These are phyloP conservation scores for Diarsia rubi DNA, from an alignment of 2,888 invertebrate genomes.

Conservation along the genomic window DNA sequence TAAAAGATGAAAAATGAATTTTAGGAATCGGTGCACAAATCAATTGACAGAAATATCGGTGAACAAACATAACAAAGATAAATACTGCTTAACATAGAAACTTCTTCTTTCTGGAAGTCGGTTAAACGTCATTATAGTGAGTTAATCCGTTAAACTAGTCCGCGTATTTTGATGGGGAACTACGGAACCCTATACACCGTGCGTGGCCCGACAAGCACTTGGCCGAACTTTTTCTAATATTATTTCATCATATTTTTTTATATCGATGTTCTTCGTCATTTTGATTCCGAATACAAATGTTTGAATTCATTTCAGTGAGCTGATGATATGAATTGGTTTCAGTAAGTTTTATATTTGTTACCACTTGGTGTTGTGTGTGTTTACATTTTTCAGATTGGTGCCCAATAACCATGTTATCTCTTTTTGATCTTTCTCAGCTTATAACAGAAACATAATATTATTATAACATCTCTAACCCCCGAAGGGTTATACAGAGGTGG, in stretches of 20 bases:
- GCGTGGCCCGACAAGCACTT: too few species aligned
- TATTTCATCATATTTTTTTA: conserved; percentile 2
- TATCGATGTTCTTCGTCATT: conserved; percentile 15
- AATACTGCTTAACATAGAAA: too few species aligned
- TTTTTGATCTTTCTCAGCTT: not conserved
- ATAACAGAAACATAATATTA: not conserved
- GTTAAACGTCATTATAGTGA: too few species aligned
- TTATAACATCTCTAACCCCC: not conserved
- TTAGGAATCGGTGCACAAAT: too few species aligned
- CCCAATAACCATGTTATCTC: not conserved
- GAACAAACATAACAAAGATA: too few species aligned
- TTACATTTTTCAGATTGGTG: not conserved
- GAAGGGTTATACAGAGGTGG: not conserved
- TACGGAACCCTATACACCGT: too few species aligned
- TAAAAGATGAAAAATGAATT: too few species aligned
- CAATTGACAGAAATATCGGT: too few species aligned
- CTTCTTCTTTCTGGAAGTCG: too few species aligned
- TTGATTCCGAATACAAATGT: conserved; percentile 7
- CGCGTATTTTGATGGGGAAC: too few species aligned
- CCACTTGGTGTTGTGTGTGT: not conserved
- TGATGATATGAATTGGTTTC: not conserved
- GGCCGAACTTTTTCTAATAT: not conserved
- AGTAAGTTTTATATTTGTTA: not conserved
- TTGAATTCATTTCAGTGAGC: not conserved
- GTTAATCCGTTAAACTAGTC: too few species aligned